Evolutionary conservation across 2,797 vertebrate genomes (phyloP).

Genomic region (Vireo griseus): DNA sequence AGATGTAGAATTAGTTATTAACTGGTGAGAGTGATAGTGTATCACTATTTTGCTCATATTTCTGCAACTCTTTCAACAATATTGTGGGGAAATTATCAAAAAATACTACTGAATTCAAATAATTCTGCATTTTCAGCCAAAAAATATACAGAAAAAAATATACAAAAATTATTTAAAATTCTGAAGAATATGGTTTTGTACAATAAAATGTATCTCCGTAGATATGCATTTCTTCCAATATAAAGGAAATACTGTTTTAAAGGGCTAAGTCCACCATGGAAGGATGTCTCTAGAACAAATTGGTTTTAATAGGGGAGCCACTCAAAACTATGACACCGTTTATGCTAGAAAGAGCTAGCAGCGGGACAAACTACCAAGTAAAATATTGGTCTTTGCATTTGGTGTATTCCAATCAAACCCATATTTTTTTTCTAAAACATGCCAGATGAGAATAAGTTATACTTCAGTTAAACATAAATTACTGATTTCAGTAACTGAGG

Average conservation of each 20-base stretch:
- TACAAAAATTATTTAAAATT: neutral
- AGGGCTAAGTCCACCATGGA: rapidly evolving
- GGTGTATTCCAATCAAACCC: neutral
- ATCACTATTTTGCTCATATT: neutral
- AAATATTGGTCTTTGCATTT: neutral
- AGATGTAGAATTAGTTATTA: neutral
- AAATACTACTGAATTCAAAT: neutral
- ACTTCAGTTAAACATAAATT: neutral
- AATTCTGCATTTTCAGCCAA: neutral
- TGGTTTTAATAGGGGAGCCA: neutral
- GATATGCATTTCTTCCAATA: neutral
- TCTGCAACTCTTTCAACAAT: neutral
- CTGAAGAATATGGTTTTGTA: neutral
- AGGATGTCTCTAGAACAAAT: neutral
- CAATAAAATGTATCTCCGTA: neutral
- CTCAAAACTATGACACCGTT: neutral
- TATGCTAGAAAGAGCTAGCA: neutral
- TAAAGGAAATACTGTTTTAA: neutral
- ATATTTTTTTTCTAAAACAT: neutral
- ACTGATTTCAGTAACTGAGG: neutral
- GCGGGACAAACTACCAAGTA: neutral
- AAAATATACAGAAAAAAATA: neutral
- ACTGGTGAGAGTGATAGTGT: neutral
- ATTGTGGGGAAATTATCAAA: rapidly evolving
- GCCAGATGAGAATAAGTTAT: neutral